Evolutionary conservation across 2,888 invertebrate genomes (phyloP).

Genomic region (Scaptomyza caliginosa): DNA sequence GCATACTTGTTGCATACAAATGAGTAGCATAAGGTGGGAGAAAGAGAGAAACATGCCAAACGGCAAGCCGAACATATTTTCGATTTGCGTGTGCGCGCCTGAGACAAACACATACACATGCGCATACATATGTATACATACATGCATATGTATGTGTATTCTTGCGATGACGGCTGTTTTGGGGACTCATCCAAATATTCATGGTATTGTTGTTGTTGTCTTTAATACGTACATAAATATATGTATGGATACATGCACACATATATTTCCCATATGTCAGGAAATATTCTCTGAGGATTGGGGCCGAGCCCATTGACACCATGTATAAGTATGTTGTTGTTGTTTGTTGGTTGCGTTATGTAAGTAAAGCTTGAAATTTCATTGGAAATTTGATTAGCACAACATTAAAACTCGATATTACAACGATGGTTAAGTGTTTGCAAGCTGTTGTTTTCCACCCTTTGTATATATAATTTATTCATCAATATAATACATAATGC

Average conservation of each 20-base stretch:
- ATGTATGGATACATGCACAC: slow-evolving; percentile 11
- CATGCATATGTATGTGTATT: slow-evolving; percentile 10
- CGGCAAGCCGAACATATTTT: slow-evolving; percentile 52
- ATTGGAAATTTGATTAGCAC: slow-evolving; percentile 57
- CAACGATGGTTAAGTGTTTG: slow-evolving; percentile 13
- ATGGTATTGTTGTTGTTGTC: slow-evolving; percentile 13
- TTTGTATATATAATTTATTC: too few species aligned
- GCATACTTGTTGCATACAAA: slow-evolving; percentile 75
- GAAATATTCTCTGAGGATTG: slow-evolving; percentile 56
- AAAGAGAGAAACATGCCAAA: slow-evolving; percentile 46
- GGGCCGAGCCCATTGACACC: slow-evolving; percentile 23
- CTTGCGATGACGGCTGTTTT: slow-evolving; percentile 47
- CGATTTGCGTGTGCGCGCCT: slow-evolving; percentile 62
- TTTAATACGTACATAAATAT: slow-evolving; percentile 4
- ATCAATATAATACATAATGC: too few species aligned
- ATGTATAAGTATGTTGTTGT: background rate
- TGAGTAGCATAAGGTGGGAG: slow-evolving; percentile 56
- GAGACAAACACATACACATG: slow-evolving; percentile 25
- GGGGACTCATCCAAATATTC: slow-evolving; percentile 45
- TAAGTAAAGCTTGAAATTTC: slow-evolving; percentile 49
- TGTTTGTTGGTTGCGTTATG: slow-evolving; percentile 34
- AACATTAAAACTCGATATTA: slow-evolving; percentile 44
- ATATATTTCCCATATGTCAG: slow-evolving; percentile 46
- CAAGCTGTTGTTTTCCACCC: too few species aligned
- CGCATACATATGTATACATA: background rate